Conservation (phyloP, 2,797 vertebrate genomes). For the Enteromius unitaeniatus region DNA sequence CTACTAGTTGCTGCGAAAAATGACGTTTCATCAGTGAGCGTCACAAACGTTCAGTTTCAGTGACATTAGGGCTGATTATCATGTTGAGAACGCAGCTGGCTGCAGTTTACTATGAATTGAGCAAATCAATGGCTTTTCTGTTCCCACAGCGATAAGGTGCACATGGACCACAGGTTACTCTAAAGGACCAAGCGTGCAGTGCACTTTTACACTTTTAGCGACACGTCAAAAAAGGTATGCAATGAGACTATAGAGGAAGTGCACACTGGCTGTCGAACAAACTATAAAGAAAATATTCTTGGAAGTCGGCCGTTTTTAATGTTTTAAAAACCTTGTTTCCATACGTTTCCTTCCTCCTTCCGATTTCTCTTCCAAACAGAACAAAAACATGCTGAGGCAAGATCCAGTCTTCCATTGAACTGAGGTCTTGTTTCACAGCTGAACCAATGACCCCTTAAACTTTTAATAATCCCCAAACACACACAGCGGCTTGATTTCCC, state of each 20-base stretch:
- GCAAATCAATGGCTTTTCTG: constrained; percentile 1
- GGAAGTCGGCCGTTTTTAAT: not conserved
- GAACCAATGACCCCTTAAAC: constrained; percentile 31
- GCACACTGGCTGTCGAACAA: not conserved
- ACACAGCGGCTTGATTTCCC: constrained; percentile 14
- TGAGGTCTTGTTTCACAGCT: constrained; percentile 26
- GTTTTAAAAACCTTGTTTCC: not conserved
- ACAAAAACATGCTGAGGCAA: constrained; percentile 14
- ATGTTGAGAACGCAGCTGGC: not conserved
- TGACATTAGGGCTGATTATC: not conserved
- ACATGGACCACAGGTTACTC: not conserved
- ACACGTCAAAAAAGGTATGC: not conserved
- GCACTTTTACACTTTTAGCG: not conserved
- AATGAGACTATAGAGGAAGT: not conserved
- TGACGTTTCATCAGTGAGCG: not conserved
- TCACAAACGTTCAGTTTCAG: not conserved
- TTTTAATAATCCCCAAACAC: constrained; percentile 22
- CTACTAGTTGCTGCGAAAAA: not conserved
- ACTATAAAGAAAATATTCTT: not conserved
- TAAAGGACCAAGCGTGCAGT: not conserved
- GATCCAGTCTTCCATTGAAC: constrained; percentile 2
- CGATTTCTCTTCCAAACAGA: not conserved
- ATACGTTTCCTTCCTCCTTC: not conserved
- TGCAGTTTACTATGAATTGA: constrained; percentile 1
- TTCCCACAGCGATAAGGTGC: not conserved